A percentile compares a stretch with the other conserved stretches of the same genome.
Conservation (phyloP, 2,797 vertebrate genomes). For the Jordanella pulchra region DNA sequence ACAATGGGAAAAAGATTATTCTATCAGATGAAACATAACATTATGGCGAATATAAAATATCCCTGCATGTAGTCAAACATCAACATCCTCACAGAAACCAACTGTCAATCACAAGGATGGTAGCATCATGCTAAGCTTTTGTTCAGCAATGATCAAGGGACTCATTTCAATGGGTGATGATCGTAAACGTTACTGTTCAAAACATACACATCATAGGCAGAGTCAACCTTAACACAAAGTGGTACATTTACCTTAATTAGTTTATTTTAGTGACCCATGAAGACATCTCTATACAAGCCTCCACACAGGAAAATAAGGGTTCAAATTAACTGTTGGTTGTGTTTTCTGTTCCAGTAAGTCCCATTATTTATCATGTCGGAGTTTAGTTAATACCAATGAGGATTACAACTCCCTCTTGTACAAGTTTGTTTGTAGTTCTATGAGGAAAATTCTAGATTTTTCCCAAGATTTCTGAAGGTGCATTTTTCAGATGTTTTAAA, state of each 20-base stretch:
- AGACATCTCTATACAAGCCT: not conserved
- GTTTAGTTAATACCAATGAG: not conserved
- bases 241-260: not conserved
- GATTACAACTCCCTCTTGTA: conserved; percentile 6
- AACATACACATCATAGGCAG: too few relatives aligned
- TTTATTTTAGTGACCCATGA: not conserved
- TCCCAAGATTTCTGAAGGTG: conserved; percentile 10
- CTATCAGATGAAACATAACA: too few relatives aligned
- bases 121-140: too few relatives aligned
- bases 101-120: too few relatives aligned
- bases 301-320: not conserved
- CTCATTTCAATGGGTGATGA: too few relatives aligned
- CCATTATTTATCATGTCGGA: conserved; percentile 19
- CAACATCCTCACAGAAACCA: too few relatives aligned
- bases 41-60: too few relatives aligned
- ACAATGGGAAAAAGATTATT: too few relatives aligned
- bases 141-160: too few relatives aligned
- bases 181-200: too few relatives aligned
- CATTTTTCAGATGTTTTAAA: conserved; percentile 9
- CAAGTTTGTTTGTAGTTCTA: conserved; percentile 2
- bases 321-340: not conserved
- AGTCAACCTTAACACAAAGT: not conserved
- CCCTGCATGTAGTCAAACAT: too few relatives aligned
- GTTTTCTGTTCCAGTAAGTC: not conserved
- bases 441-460: conserved; percentile 10